phyloP scores from a whole-genome alignment of 2,797 vertebrate genomes.

The Labroides dimidiatus region DNA sequence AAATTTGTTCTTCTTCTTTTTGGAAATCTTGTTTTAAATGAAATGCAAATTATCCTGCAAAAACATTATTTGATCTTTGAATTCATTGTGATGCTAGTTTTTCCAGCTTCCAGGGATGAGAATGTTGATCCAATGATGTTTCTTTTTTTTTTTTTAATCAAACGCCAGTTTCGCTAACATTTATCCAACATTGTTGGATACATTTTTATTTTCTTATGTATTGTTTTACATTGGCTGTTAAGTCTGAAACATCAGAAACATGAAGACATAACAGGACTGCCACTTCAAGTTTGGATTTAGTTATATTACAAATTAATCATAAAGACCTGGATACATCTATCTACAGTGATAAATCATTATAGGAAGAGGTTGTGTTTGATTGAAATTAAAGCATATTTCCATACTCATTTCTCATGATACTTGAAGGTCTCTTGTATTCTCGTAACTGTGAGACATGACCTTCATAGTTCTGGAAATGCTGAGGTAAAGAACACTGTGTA shows the following conservation, averaged over 20 bases:
- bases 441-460: conserved; percentile 37
- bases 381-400: conserved; percentile 5
- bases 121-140: neutral
- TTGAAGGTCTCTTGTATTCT: conserved; percentile 21
- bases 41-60: conserved; percentile 14
- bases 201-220: neutral
- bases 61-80: conserved; percentile 26
- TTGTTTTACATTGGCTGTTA: neutral
- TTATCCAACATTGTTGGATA: neutral
- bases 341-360: neutral
- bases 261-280: neutral
- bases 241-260: no score
- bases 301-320: neutral
- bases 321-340: neutral
- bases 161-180: neutral
- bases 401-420: conserved; percentile 6
- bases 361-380: neutral
- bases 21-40: neutral
- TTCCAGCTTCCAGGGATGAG: neutral
- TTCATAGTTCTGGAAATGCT: conserved; percentile 21
- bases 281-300: neutral
- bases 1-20: conserved; percentile 9
- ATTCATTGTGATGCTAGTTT: conserved; percentile 8
- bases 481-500: conserved; percentile 24
- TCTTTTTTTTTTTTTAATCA: neutral